phyloP scores from a whole-genome alignment of 2,797 vertebrate genomes.

The Neostethus bicornis region DNA sequence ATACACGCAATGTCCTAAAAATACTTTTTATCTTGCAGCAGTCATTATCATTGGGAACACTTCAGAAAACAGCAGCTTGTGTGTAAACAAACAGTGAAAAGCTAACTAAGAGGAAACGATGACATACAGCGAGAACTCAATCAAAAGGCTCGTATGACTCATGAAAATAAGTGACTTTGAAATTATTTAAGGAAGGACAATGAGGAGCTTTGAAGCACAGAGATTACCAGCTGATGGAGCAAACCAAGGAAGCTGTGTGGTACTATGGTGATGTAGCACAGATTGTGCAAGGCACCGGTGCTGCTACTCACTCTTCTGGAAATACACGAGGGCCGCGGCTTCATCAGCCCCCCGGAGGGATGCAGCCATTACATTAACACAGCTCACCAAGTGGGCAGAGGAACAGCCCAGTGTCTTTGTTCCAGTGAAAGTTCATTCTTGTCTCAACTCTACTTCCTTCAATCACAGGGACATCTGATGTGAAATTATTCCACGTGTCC shows the following conservation, averaged over 20 bases:
- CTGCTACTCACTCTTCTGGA: constrained; percentile 66
- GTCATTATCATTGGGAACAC: constrained; percentile 78
- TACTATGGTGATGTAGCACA: constrained; percentile 54
- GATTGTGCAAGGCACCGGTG: constrained; percentile 51
- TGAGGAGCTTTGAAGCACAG: constrained; percentile 74
- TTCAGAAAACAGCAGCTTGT: constrained; percentile 78
- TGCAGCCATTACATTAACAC: constrained; percentile 68
- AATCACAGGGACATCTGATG: constrained; percentile 45
- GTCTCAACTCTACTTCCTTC: constrained; percentile 47
- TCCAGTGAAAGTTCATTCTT: constrained; percentile 53
- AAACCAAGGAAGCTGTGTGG: constrained; percentile 50
- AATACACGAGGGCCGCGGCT: constrained; percentile 70
- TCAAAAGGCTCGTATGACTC: constrained; percentile 74
- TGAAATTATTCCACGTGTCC: constrained; percentile 24
- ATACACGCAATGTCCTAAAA: constrained; percentile 77
- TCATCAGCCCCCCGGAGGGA: constrained; percentile 66
- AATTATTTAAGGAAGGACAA: constrained; percentile 75
- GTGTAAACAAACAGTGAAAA: constrained; percentile 74
- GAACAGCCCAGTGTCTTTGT: constrained; percentile 59
- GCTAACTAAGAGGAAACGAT: constrained; percentile 66
- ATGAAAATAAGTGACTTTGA: constrained; percentile 77
- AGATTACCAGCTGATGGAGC: constrained; percentile 74
- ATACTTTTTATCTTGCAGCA: constrained; percentile 77
- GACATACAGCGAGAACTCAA: constrained; percentile 71
- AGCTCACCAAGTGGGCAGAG: constrained; percentile 67